Percentiles rank a stretch among this genome's conserved stretches.
Evolutionary conservation across 2,113 vertebrate genomes (phyloP).

Genomic region (Psophia crepitans): DNA sequence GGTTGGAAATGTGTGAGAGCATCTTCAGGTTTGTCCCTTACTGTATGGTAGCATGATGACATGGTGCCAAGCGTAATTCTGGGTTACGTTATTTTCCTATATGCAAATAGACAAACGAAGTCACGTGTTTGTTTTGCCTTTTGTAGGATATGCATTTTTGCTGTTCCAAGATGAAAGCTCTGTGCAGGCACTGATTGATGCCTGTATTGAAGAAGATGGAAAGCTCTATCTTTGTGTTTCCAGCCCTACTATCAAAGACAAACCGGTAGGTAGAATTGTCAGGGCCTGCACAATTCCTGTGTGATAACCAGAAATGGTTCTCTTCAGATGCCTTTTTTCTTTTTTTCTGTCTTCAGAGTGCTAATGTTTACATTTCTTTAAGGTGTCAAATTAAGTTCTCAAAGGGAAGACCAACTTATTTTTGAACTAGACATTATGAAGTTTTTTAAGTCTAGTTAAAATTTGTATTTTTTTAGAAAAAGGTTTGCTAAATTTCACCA

Average conservation of each 20-base stretch:
- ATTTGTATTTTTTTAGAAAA: not conserved
- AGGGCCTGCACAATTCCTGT: not conserved
- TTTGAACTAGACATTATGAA: not conserved
- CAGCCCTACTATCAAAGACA: conserved; percentile 99
- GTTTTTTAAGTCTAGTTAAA: not conserved
- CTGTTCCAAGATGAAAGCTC: conserved; percentile 99
- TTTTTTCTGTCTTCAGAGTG: not conserved
- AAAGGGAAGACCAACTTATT: not conserved
- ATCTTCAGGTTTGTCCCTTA: not conserved
- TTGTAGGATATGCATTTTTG: conserved; percentile 94
- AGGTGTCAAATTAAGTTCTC: not conserved
- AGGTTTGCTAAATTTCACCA: not conserved
- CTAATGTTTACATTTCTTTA: not conserved
- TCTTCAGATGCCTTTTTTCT: not conserved
- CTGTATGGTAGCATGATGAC: not conserved
- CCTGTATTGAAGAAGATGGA: conserved; percentile 97
- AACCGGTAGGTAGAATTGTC: conserved; percentile 84
- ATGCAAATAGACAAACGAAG: not conserved
- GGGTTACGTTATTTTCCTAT: not conserved
- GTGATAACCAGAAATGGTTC: not conserved
- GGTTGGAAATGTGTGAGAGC: not conserved
- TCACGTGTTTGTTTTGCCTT: not conserved
- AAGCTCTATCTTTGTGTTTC: conserved; percentile 99
- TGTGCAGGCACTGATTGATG: conserved; percentile 97
- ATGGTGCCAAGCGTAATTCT: not conserved